These are phyloP conservation scores for Megaceryle alcyon DNA, from an alignment of 2,797 vertebrate species.

Conservation along the genomic window DNA sequence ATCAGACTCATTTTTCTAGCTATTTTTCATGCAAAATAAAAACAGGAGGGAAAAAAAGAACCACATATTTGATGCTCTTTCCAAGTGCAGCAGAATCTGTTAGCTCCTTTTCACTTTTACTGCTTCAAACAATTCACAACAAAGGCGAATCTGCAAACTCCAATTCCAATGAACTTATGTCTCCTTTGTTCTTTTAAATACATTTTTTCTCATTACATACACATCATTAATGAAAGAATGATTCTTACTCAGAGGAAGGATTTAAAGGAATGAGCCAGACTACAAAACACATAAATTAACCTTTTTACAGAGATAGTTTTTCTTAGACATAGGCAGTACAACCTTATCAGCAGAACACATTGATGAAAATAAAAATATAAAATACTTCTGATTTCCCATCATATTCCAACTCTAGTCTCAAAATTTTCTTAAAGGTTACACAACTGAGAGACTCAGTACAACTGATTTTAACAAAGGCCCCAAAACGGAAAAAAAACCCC, in stretches of 20 bases:
- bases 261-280: not conserved
- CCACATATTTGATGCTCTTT: not conserved
- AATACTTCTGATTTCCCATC: not conserved
- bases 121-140: not conserved
- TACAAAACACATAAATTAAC: not conserved
- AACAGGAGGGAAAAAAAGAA: not conserved
- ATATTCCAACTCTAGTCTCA: not conserved
- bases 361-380: not conserved
- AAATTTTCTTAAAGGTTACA: not conserved
- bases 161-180: not conserved
- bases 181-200: not conserved
- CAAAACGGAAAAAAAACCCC: not conserved
- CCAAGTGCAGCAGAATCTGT: not conserved
- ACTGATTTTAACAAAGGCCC: not conserved
- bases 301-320: not conserved
- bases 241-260: not conserved
- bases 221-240: not conserved
- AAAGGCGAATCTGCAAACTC: not conserved
- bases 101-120: not conserved
- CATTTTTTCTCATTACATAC: not conserved
- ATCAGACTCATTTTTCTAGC: not conserved
- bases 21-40: not conserved
- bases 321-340: not conserved
- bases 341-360: not conserved
- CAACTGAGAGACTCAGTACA: not conserved